Base-by-base conservation (phyloP, 2,113 vertebrate species). In the Gymnarchus niloticus region DNA sequence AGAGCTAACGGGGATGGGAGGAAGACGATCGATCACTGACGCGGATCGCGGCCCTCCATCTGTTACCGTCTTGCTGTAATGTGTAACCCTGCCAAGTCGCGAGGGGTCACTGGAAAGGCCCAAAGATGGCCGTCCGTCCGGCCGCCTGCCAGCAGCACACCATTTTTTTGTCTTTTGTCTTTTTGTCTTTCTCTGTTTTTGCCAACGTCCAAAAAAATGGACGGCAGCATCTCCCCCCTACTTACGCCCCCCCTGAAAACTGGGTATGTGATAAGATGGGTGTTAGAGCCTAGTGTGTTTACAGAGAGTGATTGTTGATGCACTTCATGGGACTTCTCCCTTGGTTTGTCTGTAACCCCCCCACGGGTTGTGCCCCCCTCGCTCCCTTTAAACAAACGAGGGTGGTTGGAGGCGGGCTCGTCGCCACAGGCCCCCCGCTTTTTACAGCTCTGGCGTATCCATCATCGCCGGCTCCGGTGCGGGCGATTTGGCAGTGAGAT, bases 1-100 rank as follows among this genome's bases (percentile, higher is more conserved):
- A 88, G 86, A 56, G 85, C 77, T 73, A 82, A 78, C 8, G 80
- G 51, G 76, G 51, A 51, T 54, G 48, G 61, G 88, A 92, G 96
- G 94, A 96, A 98, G 97, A 97, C 98, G 98, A 99, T 99, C 98
- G 97, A 99, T 99, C 98, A 97, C 96, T 96, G 95, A 93, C 97
- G 98, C 99, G 97, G 98, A 95, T 92, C 93, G 89, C 92, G 96
- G 95, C 96, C 98, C 97, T 98, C 96, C 94, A 99, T 99, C 98
- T 99, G 98, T 98, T 98, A 96, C 96, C 96, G 97, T 95, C 97
- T 97, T 99, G 98, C 98, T 97, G 97, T 98, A 97, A 98, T 98
- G 97, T 97, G 96, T 98, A 98, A 97, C 98, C 97, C 97, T 97
- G 97, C 95, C 12, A 94, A 95, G 96, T 95, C 94, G 95, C 97